phyloP scores from a whole-genome alignment of 2,797 vertebrate species.

The Halcyon badia region DNA sequence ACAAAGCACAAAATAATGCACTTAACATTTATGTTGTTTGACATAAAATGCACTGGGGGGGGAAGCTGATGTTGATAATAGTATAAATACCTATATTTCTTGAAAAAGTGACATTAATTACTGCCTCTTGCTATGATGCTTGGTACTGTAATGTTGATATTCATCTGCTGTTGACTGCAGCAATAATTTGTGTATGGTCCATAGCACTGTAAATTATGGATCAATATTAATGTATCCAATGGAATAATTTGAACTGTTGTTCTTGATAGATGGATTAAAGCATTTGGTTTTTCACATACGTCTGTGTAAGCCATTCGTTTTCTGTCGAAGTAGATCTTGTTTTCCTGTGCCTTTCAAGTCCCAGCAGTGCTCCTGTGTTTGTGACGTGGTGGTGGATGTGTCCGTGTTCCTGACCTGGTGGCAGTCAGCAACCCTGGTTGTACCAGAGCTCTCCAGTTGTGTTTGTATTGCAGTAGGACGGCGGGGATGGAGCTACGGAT shows the following conservation, averaged over 20 bases:
- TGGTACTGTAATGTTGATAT: conserved; percentile 89
- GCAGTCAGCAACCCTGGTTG: background rate
- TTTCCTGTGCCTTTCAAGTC: background rate
- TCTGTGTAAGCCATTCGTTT: conserved; percentile 72
- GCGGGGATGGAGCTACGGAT: background rate
- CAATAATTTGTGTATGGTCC: conserved; percentile 84
- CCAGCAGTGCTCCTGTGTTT: background rate
- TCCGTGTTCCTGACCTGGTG: background rate
- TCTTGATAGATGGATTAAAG: conserved; percentile 92
- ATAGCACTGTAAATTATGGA: conserved; percentile 87
- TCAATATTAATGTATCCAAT: conserved; percentile 85
- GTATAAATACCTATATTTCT: conserved; percentile 83
- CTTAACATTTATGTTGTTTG: conserved; percentile 82
- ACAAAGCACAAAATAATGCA: conserved; percentile 86
- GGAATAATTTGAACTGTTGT: conserved; percentile 84
- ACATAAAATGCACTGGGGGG: conserved; percentile 84
- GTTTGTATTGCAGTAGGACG: background rate
- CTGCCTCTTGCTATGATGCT: conserved; percentile 84
- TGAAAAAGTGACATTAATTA: conserved; percentile 83
- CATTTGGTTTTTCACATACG: conserved; percentile 83
- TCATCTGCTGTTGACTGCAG: conserved; percentile 84
- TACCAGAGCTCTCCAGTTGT: background rate
- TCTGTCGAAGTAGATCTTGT: conserved; percentile 47
- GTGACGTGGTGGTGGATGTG: conserved; percentile 11
- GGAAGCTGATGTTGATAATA: conserved; percentile 80